phyloP scores from a whole-genome alignment of 2,797 vertebrate species.

The Meriones psammophilus region DNA sequence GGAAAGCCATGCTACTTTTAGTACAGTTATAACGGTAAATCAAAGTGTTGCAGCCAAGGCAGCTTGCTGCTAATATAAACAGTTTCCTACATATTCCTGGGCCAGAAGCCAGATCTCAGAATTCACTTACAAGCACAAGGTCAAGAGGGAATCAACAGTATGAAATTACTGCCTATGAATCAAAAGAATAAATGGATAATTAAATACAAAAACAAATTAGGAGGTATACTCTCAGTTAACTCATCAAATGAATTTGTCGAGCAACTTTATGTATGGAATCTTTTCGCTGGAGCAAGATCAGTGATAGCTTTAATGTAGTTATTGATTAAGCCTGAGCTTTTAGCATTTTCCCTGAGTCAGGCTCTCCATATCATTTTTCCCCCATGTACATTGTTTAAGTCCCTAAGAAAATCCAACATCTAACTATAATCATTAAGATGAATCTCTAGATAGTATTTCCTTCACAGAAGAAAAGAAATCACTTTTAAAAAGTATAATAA shows the following conservation, averaged over 20 bases:
- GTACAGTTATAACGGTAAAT: constrained; percentile 94
- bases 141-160: constrained; percentile 94
- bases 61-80: constrained; percentile 97
- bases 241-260: constrained; percentile 90
- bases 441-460: constrained; percentile 84
- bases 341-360: constrained; percentile 79
- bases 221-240: constrained; percentile 88
- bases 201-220: constrained; percentile 90
- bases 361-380: constrained; percentile 78
- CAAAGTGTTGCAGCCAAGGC: constrained; percentile 93
- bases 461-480: constrained; percentile 82
- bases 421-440: constrained; percentile 84
- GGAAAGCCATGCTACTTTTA: constrained; percentile 95
- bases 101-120: constrained; percentile 91
- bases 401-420: constrained; percentile 79
- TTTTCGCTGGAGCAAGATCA: constrained; percentile 81
- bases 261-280: constrained; percentile 84
- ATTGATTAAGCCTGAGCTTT: constrained; percentile 83
- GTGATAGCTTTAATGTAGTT: constrained; percentile 83
- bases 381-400: constrained; percentile 75
- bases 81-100: constrained; percentile 94
- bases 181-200: constrained; percentile 95
- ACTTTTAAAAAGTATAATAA: constrained; percentile 63
- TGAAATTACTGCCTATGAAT: constrained; percentile 93
- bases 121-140: constrained; percentile 92